These are phyloP conservation scores for Leucoptera coffeella DNA, from an alignment of 2,888 invertebrate species.

Conservation along the genomic window DNA sequence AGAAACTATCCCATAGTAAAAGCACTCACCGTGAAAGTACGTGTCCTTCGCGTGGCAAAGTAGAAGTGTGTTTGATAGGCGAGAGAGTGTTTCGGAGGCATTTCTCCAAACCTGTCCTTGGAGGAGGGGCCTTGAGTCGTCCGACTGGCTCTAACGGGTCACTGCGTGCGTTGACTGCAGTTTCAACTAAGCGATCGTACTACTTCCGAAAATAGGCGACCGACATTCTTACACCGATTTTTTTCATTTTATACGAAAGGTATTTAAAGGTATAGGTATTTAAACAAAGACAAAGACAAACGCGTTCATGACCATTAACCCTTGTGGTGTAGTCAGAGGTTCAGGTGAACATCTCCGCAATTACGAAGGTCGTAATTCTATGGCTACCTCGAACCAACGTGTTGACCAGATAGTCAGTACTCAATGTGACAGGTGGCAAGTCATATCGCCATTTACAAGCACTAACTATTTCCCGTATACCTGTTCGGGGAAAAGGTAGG, in stretches of 20 bases:
- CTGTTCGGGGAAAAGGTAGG: too few species aligned
- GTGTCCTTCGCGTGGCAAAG: constrained; percentile 19
- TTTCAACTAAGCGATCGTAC: background rate
- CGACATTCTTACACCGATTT: constrained; percentile 13
- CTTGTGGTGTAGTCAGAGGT: too few species aligned
- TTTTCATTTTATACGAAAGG: background rate
- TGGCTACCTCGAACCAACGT: too few species aligned
- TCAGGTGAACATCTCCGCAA: too few species aligned
- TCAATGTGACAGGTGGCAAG: too few species aligned
- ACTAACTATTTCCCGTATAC: too few species aligned
- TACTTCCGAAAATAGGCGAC: constrained; percentile 12
- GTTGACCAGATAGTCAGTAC: too few species aligned
- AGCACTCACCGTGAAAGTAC: constrained; percentile 11
- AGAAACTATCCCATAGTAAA: constrained; percentile 3
- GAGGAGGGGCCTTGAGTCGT: background rate
- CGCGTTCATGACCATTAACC: too few species aligned
- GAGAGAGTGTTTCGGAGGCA: constrained; percentile 6
- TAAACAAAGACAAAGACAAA: too few species aligned
- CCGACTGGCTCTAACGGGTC: background rate
- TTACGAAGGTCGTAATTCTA: too few species aligned
- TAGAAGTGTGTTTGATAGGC: constrained; percentile 15
- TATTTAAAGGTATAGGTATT: background rate
- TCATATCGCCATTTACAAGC: too few species aligned
- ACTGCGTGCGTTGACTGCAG: background rate
- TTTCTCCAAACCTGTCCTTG: constrained; percentile 12